Evolutionary conservation across 2,888 invertebrate genomes (phyloP).

Genomic region (Kryphioiulus occultus): DNA sequence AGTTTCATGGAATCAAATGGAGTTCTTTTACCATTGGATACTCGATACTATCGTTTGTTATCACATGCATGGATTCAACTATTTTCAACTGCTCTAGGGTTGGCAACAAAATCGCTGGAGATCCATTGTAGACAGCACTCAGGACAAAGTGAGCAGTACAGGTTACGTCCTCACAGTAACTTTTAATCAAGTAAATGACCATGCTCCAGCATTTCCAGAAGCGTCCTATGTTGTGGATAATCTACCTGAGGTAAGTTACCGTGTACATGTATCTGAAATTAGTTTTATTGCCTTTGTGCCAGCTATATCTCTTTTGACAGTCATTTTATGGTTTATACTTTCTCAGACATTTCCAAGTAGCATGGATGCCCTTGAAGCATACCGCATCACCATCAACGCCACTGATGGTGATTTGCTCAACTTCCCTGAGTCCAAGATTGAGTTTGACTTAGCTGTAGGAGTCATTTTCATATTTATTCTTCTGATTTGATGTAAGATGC

Average conservation of each 20-base stretch:
- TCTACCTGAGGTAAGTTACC: slow-evolving; percentile 3
- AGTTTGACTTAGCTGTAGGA: background rate
- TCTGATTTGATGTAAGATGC: background rate
- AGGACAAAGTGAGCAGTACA: background rate
- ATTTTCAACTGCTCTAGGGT: background rate
- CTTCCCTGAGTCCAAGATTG: background rate
- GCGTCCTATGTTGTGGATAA: background rate
- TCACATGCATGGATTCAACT: background rate
- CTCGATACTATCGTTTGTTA: background rate
- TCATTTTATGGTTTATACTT: too few species aligned
- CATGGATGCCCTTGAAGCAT: background rate
- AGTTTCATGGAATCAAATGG: background rate
- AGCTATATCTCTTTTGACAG: too few species aligned
- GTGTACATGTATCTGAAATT: too few species aligned
- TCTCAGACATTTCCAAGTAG: background rate
- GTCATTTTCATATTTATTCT: background rate
- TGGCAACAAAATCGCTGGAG: background rate
- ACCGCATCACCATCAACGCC: background rate
- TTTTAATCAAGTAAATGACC: background rate
- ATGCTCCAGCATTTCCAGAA: background rate
- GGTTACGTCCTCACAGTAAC: background rate
- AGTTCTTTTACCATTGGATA: background rate
- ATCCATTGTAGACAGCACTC: background rate
- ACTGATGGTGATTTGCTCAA: background rate
- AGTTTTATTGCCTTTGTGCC: too few species aligned